phyloP scores from a whole-genome alignment of 2,888 invertebrate species.

The Dolichopus griseipennis region DNA sequence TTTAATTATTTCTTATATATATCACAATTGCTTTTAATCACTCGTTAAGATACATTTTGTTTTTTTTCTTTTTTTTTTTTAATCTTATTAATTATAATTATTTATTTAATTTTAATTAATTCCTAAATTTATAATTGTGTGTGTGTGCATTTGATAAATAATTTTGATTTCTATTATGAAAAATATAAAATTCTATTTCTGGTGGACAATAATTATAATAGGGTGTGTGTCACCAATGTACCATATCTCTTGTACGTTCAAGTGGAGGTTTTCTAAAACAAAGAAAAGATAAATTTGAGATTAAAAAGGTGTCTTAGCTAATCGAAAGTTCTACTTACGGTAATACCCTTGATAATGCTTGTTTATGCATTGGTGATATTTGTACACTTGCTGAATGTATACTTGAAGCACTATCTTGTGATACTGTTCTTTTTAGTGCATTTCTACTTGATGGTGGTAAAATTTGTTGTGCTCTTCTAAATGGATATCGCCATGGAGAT shows the following conservation, averaged over 20 bases:
- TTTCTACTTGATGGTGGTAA: slow-evolving; percentile 35
- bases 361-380: slow-evolving; percentile 42
- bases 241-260: slow-evolving; percentile 39
- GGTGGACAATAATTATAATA: not conserved
- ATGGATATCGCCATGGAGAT: slow-evolving; percentile 67
- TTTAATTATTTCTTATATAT: not conserved
- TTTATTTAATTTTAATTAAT: not conserved
- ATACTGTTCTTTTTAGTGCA: slow-evolving; percentile 49
- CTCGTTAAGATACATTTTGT: not conserved
- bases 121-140: not conserved
- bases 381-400: slow-evolving; percentile 47
- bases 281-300: slow-evolving; percentile 8
- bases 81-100: not conserved
- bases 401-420: slow-evolving; percentile 53
- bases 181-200: not conserved
- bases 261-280: slow-evolving; percentile 39
- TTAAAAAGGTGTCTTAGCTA: too few species aligned
- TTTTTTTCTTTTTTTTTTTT: not conserved
- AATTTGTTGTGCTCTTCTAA: slow-evolving; percentile 39
- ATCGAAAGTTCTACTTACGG: slow-evolving; percentile 35
- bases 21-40: slow-evolving; percentile 6
- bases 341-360: slow-evolving; percentile 40
- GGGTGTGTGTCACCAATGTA: slow-evolving; percentile 35
- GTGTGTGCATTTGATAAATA: slow-evolving; percentile 1
- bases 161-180: slow-evolving; percentile 4